Conservation (phyloP, 2,888 invertebrate species). For the Shargacucullia verbasci region DNA sequence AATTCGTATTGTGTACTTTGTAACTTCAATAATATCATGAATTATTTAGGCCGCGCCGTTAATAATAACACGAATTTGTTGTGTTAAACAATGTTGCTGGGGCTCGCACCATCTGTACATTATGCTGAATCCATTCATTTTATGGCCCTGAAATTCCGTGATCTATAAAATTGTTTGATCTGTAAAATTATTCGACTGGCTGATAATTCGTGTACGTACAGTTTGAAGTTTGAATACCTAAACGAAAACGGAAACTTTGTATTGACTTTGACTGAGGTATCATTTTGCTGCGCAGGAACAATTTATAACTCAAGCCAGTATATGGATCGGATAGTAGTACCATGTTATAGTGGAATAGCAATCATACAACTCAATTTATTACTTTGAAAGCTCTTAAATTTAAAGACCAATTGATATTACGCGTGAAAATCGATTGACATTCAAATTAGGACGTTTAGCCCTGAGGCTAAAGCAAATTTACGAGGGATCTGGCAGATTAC, state of each 20-base stretch:
- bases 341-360: conserved; percentile 9
- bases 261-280: conserved; percentile 51
- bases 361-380: background rate
- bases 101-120: conserved; percentile 40
- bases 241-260: conserved; percentile 45
- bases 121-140: conserved; percentile 48
- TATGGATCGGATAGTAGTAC: conserved; percentile 10
- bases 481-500: conserved; percentile 46
- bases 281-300: conserved; percentile 31
- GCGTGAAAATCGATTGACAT: conserved; percentile 39
- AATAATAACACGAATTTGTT: conserved; percentile 72
- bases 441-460: conserved; percentile 43
- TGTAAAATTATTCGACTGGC: conserved; percentile 42
- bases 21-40: conserved; percentile 81
- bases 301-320: conserved; percentile 15
- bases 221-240: conserved; percentile 50
- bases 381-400: background rate
- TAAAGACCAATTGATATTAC: conserved; percentile 32
- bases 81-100: conserved; percentile 62
- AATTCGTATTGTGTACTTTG: conserved; percentile 78
- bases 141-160: conserved; percentile 31
- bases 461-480: conserved; percentile 45
- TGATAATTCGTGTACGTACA: conserved; percentile 45
- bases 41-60: conserved; percentile 74
- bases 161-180: conserved; percentile 55